phyloP scores from a whole-genome alignment of 1,140 invertebrate species.

The Ooceraea biroi region DNA sequence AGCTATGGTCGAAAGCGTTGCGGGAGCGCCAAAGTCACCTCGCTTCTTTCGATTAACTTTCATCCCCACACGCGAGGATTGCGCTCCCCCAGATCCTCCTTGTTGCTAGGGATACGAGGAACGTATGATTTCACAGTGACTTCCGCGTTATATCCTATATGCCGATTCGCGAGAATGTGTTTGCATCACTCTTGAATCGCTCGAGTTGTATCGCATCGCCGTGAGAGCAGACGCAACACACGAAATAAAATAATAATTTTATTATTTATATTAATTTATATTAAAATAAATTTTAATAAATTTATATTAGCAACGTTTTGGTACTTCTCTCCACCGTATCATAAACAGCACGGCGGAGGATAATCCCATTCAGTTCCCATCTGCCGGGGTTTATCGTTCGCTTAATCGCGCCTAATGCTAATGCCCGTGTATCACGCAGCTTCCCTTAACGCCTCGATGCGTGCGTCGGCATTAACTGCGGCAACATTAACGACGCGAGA shows the following conservation, averaged over 20 bases:
- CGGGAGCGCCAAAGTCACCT: background rate
- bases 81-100: constrained; percentile 16
- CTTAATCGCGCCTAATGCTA: constrained; percentile 8
- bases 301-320: background rate
- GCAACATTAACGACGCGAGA: constrained; percentile 37
- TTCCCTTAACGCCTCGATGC: constrained; percentile 37
- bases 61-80: constrained; percentile 17
- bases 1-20: background rate
- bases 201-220: background rate
- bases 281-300: no score
- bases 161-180: background rate
- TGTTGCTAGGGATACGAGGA: constrained; percentile 21
- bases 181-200: background rate
- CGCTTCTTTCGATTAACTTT: constrained; percentile 55
- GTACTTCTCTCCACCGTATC: background rate
- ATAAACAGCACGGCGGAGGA: background rate
- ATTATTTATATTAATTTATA: no score
- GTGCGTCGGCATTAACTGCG: constrained; percentile 41
- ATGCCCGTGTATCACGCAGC: constrained; percentile 3
- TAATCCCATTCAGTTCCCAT: constrained; percentile 7
- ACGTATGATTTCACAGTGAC: background rate
- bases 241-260: no score
- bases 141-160: no score
- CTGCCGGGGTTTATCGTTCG: background rate
- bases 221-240: no score